A percentile compares a stretch with the other conserved stretches of the same genome.
Evolutionary conservation across 2,113 vertebrate species (phyloP).

Genomic region (Arothron firmamentum): DNA sequence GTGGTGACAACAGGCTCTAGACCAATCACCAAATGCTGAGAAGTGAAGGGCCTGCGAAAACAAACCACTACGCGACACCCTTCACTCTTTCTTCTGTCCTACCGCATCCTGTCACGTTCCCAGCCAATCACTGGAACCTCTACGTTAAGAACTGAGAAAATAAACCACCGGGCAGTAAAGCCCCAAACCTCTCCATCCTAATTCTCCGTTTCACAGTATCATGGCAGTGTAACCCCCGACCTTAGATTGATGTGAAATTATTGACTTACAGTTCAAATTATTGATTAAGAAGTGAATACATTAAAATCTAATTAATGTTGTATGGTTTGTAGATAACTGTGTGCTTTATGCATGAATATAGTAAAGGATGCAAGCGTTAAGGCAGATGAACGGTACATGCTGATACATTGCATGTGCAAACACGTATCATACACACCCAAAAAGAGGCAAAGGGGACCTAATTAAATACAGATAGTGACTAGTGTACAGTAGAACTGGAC

Average conservation of each 20-base stretch:
- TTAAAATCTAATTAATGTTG: constrained; percentile 1
- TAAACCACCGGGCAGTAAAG: constrained; percentile 40
- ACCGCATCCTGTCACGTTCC: constrained; percentile 50
- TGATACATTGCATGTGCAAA: constrained; percentile 11
- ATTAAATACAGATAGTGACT: constrained; percentile 64
- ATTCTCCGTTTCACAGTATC: constrained; percentile 26
- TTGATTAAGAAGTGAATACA: neutral
- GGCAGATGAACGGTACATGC: constrained; percentile 32
- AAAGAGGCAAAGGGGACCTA: constrained; percentile 58
- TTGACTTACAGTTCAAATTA: constrained; percentile 3
- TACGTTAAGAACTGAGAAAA: constrained; percentile 47
- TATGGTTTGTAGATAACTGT: neutral
- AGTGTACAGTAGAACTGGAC: constrained; percentile 52
- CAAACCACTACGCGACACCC: constrained; percentile 63
- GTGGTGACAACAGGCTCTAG: constrained; percentile 61
- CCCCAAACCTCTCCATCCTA: constrained; percentile 29
- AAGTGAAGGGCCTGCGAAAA: constrained; percentile 71
- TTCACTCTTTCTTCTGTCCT: constrained; percentile 57
- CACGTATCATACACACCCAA: constrained; percentile 19
- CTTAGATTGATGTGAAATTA: neutral
- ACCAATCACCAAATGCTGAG: constrained; percentile 60
- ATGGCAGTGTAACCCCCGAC: neutral
- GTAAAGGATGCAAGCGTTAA: constrained; percentile 13
- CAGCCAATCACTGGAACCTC: constrained; percentile 36
- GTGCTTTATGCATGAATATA: neutral